A percentile compares a stretch with the other conserved stretches of the same genome.
Evolutionary conservation across 2,797 vertebrate genomes (phyloP).

Genomic region (Bovichtus variegatus): DNA sequence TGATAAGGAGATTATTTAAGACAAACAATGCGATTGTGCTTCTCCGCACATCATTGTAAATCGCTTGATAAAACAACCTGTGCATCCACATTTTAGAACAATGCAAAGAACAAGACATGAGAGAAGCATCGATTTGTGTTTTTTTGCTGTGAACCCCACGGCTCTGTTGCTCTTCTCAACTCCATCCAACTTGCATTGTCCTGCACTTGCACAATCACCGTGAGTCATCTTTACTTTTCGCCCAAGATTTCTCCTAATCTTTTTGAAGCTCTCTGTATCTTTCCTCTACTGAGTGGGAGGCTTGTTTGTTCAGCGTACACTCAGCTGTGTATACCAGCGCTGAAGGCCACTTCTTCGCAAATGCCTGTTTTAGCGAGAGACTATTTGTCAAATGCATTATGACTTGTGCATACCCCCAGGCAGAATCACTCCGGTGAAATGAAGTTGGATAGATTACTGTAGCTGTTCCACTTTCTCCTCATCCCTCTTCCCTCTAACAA

Average conservation of each 20-base stretch:
- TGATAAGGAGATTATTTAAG: constrained; percentile 1
- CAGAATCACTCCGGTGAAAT: constrained; percentile 83
- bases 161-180: constrained; percentile 73
- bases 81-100: constrained; percentile 55
- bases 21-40: constrained; percentile 20
- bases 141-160: constrained; percentile 56
- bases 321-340: constrained; percentile 84
- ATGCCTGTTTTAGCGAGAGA: constrained; percentile 87
- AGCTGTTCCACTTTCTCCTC: constrained; percentile 80
- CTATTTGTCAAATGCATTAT: constrained; percentile 90
- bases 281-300: constrained; percentile 84
- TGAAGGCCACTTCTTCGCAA: constrained; percentile 88
- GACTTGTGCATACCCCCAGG: constrained; percentile 85
- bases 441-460: constrained; percentile 87
- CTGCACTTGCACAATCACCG: constrained; percentile 79
- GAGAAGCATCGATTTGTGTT: constrained; percentile 70
- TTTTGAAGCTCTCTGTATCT: constrained; percentile 81
- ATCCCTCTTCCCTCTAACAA: constrained; percentile 72
- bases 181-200: constrained; percentile 75
- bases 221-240: constrained; percentile 85
- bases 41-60: constrained; percentile 29
- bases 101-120: constrained; percentile 61
- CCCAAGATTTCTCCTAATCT: constrained; percentile 82
- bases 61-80: constrained; percentile 43
- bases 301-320: constrained; percentile 87